Evolutionary conservation across 2,888 invertebrate genomes (phyloP).

Genomic region (Proisotoma minuta): DNA sequence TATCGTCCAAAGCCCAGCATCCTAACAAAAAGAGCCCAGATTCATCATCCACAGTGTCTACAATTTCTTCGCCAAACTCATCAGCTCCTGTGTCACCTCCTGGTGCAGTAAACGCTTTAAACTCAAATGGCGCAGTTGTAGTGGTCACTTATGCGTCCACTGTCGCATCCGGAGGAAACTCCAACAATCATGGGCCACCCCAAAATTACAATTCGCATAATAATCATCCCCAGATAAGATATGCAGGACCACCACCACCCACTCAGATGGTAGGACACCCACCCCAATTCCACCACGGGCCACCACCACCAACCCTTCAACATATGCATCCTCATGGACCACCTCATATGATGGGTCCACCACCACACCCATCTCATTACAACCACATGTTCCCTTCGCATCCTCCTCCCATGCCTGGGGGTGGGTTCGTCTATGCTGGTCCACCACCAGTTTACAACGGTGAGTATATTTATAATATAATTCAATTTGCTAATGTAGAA

Average conservation of each 20-base stretch:
- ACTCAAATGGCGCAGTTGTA: not conserved
- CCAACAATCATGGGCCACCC: conserved; percentile 8
- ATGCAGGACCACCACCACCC: not conserved
- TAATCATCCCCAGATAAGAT: conserved; percentile 1
- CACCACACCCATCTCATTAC: conserved; percentile 13
- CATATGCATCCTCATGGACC: not conserved
- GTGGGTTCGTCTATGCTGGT: conserved; percentile 57
- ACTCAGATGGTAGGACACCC: not conserved
- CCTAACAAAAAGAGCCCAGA: not conserved
- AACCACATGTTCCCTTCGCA: conserved; percentile 49
- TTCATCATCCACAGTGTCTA: conserved; percentile 11
- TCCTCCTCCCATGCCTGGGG: conserved; percentile 48
- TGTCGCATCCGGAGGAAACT: conserved; percentile 9
- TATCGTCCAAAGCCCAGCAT: conserved; percentile 1
- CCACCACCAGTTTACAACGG: conserved; percentile 55
- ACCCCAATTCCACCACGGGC: conserved; percentile 3
- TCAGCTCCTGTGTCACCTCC: conserved; percentile 23
- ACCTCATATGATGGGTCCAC: conserved; percentile 15
- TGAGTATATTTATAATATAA: too few relatives aligned
- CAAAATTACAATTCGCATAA: conserved; percentile 16
- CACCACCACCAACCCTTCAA: conserved; percentile 4
- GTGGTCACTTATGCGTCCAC: conserved; percentile 1
- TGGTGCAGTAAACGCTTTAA: conserved; percentile 14
- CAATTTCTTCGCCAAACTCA: conserved; percentile 19
- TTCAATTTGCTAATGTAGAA: too few relatives aligned